These are phyloP conservation scores for Agriopis aurantiaria DNA, from an alignment of 2,888 invertebrate species.

Conservation along the genomic window DNA sequence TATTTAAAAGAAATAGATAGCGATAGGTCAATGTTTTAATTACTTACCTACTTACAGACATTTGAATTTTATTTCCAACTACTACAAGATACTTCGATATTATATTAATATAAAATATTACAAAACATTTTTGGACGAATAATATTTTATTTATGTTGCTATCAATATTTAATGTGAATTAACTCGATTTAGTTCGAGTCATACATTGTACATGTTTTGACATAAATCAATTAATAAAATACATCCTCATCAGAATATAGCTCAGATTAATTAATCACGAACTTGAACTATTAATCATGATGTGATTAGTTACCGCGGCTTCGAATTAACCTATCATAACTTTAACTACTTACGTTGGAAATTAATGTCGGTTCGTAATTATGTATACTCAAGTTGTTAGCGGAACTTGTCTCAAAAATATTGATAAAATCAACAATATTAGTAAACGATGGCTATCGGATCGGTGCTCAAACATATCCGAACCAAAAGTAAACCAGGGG, in stretches of 20 bases:
- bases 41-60: neutral
- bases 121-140: neutral
- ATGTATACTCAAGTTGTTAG: neutral
- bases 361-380: neutral
- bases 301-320: conserved; percentile 36
- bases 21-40: conserved; percentile 9
- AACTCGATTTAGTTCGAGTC: neutral
- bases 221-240: conserved; percentile 31
- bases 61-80: neutral
- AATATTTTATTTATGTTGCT: neutral
- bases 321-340: conserved; percentile 17
- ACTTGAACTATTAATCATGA: conserved; percentile 42
- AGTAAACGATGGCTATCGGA: neutral
- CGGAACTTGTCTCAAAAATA: neutral
- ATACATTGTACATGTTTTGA: conserved; percentile 26
- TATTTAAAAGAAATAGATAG: neutral
- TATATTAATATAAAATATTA: too few species aligned
- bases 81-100: neutral
- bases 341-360: neutral
- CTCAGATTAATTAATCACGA: conserved; percentile 35
- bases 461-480: too few species aligned
- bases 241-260: conserved; percentile 5
- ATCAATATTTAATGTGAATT: neutral
- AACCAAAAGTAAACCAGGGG: too few species aligned
- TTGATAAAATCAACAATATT: neutral